phyloP scores from a whole-genome alignment of 2,113 vertebrate species.

The Conger conger region DNA sequence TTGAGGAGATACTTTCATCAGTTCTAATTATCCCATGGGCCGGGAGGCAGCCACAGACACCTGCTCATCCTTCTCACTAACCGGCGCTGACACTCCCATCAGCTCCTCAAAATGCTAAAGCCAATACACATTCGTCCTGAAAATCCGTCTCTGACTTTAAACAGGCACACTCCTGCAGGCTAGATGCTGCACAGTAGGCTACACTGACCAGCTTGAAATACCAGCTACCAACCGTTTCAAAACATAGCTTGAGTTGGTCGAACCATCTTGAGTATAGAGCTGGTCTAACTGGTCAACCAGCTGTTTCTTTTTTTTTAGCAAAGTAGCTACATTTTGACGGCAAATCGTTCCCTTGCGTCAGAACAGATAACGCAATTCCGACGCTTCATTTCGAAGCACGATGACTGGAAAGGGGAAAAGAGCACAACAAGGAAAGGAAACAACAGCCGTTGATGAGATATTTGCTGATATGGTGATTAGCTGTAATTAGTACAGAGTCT shows the following conservation, averaged over 20 bases:
- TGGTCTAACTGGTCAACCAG: too few species aligned
- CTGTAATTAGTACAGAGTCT: slow-evolving; percentile 4
- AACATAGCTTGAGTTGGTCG: too few species aligned
- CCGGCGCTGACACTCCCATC: neutral
- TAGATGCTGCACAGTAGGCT: neutral
- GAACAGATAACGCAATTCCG: neutral
- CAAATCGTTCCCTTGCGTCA: neutral
- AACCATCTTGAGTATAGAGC: too few species aligned
- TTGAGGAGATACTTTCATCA: slow-evolving; percentile 35
- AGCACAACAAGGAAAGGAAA: neutral
- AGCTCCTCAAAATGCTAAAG: neutral
- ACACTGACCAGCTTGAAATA: too few species aligned
- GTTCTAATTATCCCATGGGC: slow-evolving; percentile 35
- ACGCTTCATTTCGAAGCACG: neutral
- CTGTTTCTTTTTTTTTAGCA: too few species aligned
- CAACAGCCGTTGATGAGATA: neutral
- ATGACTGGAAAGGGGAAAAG: neutral
- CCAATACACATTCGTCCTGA: neutral
- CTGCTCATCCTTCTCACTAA: neutral
- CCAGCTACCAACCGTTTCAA: too few species aligned
- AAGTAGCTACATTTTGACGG: neutral
- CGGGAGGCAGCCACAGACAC: neutral
- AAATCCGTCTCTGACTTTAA: neutral
- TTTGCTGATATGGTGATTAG: neutral
- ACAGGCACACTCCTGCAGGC: neutral